Conservation (phyloP, 2,797 vertebrate species). For the Champsocephalus gunnari region DNA sequence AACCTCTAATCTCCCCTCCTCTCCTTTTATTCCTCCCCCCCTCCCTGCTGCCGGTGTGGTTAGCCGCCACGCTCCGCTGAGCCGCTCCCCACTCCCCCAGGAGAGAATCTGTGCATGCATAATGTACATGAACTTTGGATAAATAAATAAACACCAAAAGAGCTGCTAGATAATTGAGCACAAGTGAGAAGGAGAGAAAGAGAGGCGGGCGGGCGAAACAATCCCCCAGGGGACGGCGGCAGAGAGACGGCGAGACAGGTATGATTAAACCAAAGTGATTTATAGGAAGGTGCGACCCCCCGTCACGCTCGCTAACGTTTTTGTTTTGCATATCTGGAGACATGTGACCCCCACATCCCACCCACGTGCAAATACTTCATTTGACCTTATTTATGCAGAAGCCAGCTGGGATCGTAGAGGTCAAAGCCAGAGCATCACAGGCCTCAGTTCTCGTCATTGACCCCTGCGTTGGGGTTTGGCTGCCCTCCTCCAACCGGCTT, state of each 20-base stretch:
- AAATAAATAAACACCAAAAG: conserved; percentile 94
- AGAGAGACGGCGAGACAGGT: conserved; percentile 88
- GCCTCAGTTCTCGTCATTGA: conserved; percentile 17
- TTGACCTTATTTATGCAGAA: conserved; percentile 53
- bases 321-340: conserved; percentile 73
- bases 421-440: conserved; percentile 42
- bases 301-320: conserved; percentile 84
- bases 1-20: conserved; percentile 68
- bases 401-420: conserved; percentile 33
- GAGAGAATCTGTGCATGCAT: conserved; percentile 90
- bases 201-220: conserved; percentile 73
- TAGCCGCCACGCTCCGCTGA: conserved; percentile 88
- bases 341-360: conserved; percentile 52
- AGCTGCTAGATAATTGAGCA: conserved; percentile 95
- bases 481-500: conserved; percentile 29
- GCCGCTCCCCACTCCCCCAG: conserved; percentile 81
- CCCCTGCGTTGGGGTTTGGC: conserved; percentile 50
- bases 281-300: conserved; percentile 91
- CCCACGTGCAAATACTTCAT: conserved; percentile 31
- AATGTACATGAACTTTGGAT: conserved; percentile 93
- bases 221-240: conserved; percentile 85
- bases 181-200: conserved; percentile 83
- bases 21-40: conserved; percentile 24
- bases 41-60: conserved; percentile 84
- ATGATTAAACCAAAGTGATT: conserved; percentile 96